Evolutionary conservation across 1,140 invertebrate genomes (phyloP).

Genomic region (Penaeus indicus): DNA sequence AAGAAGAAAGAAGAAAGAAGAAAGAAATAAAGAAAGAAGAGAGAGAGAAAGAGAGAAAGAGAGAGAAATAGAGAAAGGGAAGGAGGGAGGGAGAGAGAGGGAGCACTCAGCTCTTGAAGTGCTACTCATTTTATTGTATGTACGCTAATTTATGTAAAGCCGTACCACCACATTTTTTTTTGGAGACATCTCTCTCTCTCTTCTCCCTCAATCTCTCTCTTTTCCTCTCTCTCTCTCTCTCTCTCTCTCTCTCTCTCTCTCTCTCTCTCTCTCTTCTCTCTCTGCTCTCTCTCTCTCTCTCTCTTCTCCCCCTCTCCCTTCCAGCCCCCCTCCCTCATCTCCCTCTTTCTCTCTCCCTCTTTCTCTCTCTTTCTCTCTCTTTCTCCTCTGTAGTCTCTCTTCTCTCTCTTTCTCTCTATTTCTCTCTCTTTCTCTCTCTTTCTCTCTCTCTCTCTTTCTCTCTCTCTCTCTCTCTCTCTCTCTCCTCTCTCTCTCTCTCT

Average conservation of each 20-base stretch:
- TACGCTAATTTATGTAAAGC: neutral
- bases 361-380: slow-evolving; percentile 33
- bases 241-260: neutral
- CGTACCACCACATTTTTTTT: neutral
- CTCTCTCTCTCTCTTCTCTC: slow-evolving; percentile 2
- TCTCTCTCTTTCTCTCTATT: too few relatives aligned
- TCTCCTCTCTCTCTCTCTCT: too few relatives aligned
- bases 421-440: too few relatives aligned
- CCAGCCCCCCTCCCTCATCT: neutral
- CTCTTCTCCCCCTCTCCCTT: neutral
- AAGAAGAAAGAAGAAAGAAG: neutral
- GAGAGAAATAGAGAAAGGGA: neutral
- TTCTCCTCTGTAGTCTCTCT: too few relatives aligned
- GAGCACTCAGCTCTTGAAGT: too few relatives aligned
- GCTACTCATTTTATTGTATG: too few relatives aligned
- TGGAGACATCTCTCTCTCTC: neutral
- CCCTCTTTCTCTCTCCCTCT: neutral
- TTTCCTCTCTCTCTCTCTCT: neutral
- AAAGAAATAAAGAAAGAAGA: neutral
- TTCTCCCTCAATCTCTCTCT: neutral
- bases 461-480: too few relatives aligned
- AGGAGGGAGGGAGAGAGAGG: too few relatives aligned
- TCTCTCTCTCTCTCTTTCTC: too few relatives aligned
- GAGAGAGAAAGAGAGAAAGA: neutral
- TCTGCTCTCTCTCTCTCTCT: slow-evolving; percentile 16